Conservation (phyloP, 2,888 invertebrate species). For the Ichneumon xanthorius region DNA sequence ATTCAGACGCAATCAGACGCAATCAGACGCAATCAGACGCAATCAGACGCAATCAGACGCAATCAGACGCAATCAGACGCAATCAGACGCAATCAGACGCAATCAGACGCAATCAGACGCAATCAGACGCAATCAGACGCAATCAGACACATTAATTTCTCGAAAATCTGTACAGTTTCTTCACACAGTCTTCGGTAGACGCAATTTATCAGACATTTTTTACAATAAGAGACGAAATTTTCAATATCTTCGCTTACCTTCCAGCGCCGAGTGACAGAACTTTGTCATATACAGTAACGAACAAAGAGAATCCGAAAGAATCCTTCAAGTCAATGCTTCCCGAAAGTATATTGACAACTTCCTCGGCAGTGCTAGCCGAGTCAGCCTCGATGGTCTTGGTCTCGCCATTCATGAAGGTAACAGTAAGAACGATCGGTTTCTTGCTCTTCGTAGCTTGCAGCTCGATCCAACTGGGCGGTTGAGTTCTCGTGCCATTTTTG, state of each 20-base stretch:
- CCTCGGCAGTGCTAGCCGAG: constrained; percentile 96
- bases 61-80: too few species aligned
- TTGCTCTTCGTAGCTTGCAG: constrained; percentile 94
- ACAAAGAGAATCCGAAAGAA: constrained; percentile 96
- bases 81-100: too few species aligned
- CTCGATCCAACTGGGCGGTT: constrained; percentile 97
- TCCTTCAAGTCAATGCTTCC: constrained; percentile 92
- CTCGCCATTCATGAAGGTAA: constrained; percentile 95
- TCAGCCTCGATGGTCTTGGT: constrained; percentile 93
- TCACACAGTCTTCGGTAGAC: too few species aligned
- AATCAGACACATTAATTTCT: too few species aligned
- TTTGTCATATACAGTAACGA: constrained; percentile 96
- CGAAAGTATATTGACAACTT: constrained; percentile 93
- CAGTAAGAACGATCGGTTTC: constrained; percentile 92
- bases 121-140: too few species aligned
- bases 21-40: too few species aligned
- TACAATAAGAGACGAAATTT: not conserved
- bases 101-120: too few species aligned
- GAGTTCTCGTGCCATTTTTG: constrained; percentile 94
- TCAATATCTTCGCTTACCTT: constrained; percentile 59
- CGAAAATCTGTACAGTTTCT: too few species aligned
- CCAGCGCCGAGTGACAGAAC: constrained; percentile 82
- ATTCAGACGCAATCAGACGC: too few species aligned
- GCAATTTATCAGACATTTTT: not conserved
- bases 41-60: too few species aligned